phyloP scores from a whole-genome alignment of 2,797 vertebrate genomes.

The Prunella strophiata region DNA sequence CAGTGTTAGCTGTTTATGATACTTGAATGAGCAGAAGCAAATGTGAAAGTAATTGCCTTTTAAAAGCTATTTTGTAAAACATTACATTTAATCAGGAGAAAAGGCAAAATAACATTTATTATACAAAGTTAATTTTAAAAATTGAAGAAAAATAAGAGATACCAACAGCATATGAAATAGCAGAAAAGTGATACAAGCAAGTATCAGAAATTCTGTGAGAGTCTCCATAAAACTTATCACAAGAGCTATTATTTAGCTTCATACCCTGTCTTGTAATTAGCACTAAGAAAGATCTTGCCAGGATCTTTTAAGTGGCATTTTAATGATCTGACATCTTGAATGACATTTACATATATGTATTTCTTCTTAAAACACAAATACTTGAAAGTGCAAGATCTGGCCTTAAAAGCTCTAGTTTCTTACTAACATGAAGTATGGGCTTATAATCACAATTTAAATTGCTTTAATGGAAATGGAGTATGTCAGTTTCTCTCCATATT shows the following conservation, averaged over 20 bases:
- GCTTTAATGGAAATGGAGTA: background rate
- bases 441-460: slow-evolving; percentile 32
- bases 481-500: background rate
- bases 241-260: background rate
- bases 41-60: background rate
- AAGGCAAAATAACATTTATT: background rate
- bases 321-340: background rate
- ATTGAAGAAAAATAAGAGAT: background rate
- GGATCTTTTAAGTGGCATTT: background rate
- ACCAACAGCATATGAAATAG: background rate
- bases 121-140: background rate
- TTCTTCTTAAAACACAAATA: background rate
- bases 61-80: background rate
- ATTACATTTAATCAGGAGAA: background rate
- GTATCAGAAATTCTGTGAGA: background rate
- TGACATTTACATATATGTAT: background rate
- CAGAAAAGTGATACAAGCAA: background rate
- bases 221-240: background rate
- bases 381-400: background rate
- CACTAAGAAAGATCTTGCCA: background rate
- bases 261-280: background rate
- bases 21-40: background rate
- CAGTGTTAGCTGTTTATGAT: background rate
- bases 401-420: background rate
- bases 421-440: background rate